phyloP scores from a whole-genome alignment of 1,140 invertebrate species.

The Heliothis virescens region DNA sequence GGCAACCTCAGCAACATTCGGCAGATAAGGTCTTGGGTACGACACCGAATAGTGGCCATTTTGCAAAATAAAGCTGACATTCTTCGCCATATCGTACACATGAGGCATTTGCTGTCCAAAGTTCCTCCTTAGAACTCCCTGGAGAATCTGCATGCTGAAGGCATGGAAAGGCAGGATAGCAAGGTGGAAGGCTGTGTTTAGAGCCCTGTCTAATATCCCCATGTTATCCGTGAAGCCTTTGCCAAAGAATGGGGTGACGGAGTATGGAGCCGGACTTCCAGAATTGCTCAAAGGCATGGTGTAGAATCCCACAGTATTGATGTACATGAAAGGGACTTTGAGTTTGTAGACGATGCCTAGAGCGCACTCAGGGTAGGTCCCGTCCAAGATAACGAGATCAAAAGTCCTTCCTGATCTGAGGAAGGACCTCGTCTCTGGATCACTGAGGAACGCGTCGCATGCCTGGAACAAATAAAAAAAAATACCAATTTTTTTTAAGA shows the following conservation, averaged over 20 bases:
- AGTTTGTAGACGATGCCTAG: conserved; percentile 90
- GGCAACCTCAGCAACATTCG: conserved; percentile 93
- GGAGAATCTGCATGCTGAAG: conserved; percentile 84
- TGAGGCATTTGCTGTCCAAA: conserved; percentile 87
- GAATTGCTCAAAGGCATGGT: conserved; percentile 88
- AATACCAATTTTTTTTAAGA: too few species aligned
- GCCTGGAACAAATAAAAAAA: conserved; percentile 82
- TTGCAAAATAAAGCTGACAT: conserved; percentile 92
- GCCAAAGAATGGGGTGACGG: conserved; percentile 91
- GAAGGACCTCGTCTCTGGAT: conserved; percentile 88
- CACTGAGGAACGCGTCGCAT: conserved; percentile 90
- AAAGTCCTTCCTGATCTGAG: conserved; percentile 86
- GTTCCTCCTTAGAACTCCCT: conserved; percentile 86
- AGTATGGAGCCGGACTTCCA: conserved; percentile 90
- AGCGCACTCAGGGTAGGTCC: conserved; percentile 92
- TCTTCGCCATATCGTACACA: conserved; percentile 88
- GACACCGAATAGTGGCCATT: conserved; percentile 91
- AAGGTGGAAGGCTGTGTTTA: conserved; percentile 87
- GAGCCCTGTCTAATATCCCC: conserved; percentile 87
- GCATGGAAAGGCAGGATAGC: conserved; percentile 85
- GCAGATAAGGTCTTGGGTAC: conserved; percentile 90
- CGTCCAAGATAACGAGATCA: conserved; percentile 91
- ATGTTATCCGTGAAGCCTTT: conserved; percentile 90
- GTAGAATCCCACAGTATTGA: conserved; percentile 92
- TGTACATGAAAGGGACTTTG: conserved; percentile 91